phyloP scores from a whole-genome alignment of 2,113 vertebrate genomes.

The Pelusios castaneus region DNA sequence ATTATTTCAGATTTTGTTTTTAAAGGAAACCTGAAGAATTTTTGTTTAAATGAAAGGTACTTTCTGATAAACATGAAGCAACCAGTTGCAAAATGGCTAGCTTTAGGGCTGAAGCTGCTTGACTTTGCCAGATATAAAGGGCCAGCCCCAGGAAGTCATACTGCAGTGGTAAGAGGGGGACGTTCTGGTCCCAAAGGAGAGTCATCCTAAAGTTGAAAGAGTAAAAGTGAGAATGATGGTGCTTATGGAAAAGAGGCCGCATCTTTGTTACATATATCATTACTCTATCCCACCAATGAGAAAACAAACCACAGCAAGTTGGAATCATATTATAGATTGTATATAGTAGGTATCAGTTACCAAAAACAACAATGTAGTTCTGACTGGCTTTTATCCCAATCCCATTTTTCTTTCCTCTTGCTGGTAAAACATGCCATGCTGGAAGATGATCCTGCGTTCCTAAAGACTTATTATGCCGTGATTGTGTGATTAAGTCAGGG shows the following conservation, averaged over 20 bases:
- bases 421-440: neutral
- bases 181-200: neutral
- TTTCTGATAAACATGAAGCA: neutral
- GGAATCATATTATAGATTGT: neutral
- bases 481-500: neutral
- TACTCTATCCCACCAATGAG: neutral
- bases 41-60: neutral
- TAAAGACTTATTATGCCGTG: neutral
- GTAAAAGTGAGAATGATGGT: neutral
- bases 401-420: neutral
- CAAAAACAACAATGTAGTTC: neutral
- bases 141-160: neutral
- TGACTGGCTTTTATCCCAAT: neutral
- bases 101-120: neutral
- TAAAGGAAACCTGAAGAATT: neutral
- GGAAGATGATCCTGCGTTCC: neutral
- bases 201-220: neutral
- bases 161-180: fast-evolving
- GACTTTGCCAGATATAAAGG: neutral
- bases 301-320: neutral
- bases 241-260: neutral
- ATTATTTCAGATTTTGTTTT: neutral
- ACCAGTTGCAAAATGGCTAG: neutral
- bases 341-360: neutral
- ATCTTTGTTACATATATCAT: neutral